These are phyloP conservation scores for Origma solitaria DNA, from an alignment of 2,113 vertebrate genomes.

Conservation along the genomic window DNA sequence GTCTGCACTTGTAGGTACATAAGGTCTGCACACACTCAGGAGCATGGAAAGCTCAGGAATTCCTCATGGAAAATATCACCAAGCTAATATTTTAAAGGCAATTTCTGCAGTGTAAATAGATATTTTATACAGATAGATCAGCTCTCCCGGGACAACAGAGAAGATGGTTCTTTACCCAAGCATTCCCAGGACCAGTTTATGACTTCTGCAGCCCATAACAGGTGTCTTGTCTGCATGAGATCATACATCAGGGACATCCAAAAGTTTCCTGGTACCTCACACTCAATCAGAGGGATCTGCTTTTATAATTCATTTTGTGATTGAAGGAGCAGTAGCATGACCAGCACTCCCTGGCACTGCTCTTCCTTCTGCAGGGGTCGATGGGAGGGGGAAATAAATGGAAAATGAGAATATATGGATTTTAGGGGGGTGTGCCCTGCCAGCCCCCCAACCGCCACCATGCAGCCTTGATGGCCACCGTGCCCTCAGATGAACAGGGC, in stretches of 20 bases:
- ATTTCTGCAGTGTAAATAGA: background rate
- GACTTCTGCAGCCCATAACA: background rate
- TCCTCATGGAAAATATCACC: background rate
- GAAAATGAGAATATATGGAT: background rate
- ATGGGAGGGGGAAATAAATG: background rate
- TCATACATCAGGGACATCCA: background rate
- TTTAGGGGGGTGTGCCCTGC: background rate
- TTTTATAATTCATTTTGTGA: background rate
- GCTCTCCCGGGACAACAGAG: background rate
- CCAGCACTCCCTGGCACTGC: rapidly evolving
- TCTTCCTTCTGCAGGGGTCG: background rate
- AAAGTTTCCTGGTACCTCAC: background rate
- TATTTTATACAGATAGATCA: background rate
- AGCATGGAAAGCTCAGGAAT: background rate
- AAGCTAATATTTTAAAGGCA: background rate
- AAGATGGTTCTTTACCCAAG: background rate
- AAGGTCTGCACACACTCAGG: rapidly evolving
- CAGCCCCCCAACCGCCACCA: background rate
- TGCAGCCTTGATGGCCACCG: background rate
- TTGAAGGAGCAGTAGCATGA: background rate
- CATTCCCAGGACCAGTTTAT: background rate
- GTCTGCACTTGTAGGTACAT: too few relatives aligned
- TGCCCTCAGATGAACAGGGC: background rate
- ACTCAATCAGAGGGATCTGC: background rate
- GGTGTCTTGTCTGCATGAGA: background rate